phyloP scores from a whole-genome alignment of 2,888 invertebrate genomes.

The Drosophila atripex region DNA sequence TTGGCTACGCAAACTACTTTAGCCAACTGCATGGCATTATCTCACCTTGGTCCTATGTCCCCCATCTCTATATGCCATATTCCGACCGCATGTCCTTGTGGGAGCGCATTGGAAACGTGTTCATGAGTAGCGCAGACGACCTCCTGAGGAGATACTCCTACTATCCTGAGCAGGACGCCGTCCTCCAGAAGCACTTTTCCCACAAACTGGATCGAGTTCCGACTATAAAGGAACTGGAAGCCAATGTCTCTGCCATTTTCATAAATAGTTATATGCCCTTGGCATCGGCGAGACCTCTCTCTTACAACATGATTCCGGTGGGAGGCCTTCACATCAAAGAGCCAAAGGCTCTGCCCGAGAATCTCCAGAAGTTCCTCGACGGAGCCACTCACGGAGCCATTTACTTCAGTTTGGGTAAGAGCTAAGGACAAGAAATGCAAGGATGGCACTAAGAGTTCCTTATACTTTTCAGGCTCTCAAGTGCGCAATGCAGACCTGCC shows the following conservation, averaged over 20 bases:
- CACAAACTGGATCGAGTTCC: constrained; percentile 71
- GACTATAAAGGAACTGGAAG: constrained; percentile 82
- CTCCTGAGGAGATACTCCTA: constrained; percentile 64
- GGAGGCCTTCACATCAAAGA: constrained; percentile 85
- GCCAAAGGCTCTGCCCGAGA: constrained; percentile 65
- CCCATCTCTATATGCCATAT: constrained; percentile 82
- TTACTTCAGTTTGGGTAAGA: constrained; percentile 83
- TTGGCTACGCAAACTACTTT: constrained; percentile 82
- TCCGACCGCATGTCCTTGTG: constrained; percentile 84
- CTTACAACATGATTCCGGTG: constrained; percentile 84
- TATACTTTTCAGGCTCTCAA: constrained; percentile 4
- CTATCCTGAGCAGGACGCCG: constrained; percentile 75
- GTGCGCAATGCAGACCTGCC: constrained; percentile 25
- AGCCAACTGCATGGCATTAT: constrained; percentile 83
- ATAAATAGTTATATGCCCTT: constrained; percentile 84
- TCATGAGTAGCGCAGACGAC: constrained; percentile 70
- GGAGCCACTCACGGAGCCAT: constrained; percentile 82
- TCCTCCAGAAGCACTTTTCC: constrained; percentile 71
- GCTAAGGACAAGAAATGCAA: fast-evolving
- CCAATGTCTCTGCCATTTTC: constrained; percentile 83
- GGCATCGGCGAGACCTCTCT: constrained; percentile 81
- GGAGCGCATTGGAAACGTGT: constrained; percentile 85
- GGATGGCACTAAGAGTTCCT: fast-evolving
- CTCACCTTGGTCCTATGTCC: constrained; percentile 83
- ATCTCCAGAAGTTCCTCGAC: constrained; percentile 82